These are phyloP conservation scores for Mesorhabditis sp. DNA, from an alignment of 2,888 invertebrate species.

Conservation along the genomic window DNA sequence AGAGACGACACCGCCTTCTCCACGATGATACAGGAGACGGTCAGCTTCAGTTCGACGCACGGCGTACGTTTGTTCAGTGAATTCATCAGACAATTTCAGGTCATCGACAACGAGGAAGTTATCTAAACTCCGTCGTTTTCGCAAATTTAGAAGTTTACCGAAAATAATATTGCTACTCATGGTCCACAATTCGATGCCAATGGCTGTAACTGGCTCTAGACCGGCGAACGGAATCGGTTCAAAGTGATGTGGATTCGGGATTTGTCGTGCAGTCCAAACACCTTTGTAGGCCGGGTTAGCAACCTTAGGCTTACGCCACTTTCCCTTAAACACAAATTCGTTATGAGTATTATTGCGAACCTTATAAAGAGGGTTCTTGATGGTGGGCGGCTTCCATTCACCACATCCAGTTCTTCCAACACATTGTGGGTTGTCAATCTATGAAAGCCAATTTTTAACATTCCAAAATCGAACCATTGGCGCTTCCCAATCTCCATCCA, in stretches of 20 bases:
- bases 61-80: slow-evolving; percentile 79
- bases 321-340: slow-evolving; percentile 67
- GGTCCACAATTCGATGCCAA: slow-evolving; percentile 96
- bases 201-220: slow-evolving; percentile 64
- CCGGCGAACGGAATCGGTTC: slow-evolving; percentile 74
- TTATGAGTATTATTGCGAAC: background rate
- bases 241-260: slow-evolving; percentile 88
- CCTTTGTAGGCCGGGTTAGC: slow-evolving; percentile 65
- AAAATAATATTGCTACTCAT: slow-evolving; percentile 91
- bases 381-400: slow-evolving; percentile 72
- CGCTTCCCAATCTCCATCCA: slow-evolving; percentile 98
- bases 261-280: slow-evolving; percentile 68
- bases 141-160: slow-evolving; percentile 64
- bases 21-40: slow-evolving; percentile 20
- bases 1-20: slow-evolving; percentile 30
- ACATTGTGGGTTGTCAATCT: slow-evolving; percentile 33
- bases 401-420: slow-evolving; percentile 80
- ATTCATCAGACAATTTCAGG: slow-evolving; percentile 72
- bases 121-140: slow-evolving; percentile 20
- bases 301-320: slow-evolving; percentile 76
- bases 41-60: slow-evolving; percentile 68
- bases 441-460: slow-evolving; percentile 20
- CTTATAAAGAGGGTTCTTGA: slow-evolving; percentile 65
- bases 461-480: slow-evolving; percentile 70
- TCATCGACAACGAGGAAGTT: slow-evolving; percentile 88